phyloP scores from a whole-genome alignment of 2,797 vertebrate genomes.

The Pseudochromis fuscus region DNA sequence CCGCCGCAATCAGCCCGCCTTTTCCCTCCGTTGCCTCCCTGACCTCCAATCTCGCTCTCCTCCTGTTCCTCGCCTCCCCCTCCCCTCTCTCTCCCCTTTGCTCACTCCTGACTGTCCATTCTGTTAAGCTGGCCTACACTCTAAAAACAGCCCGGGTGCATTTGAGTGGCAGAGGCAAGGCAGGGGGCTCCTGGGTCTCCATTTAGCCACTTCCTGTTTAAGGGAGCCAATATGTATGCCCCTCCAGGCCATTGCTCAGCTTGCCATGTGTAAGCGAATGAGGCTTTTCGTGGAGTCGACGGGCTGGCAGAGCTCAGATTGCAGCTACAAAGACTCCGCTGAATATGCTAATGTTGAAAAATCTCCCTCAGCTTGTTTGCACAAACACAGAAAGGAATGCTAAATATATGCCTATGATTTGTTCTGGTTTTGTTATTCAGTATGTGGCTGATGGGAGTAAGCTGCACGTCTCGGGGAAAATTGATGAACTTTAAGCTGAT shows the following conservation, averaged over 20 bases:
- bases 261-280: slow-evolving; percentile 64
- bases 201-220: slow-evolving; percentile 79
- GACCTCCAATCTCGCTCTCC: slow-evolving; percentile 66
- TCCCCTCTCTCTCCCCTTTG: slow-evolving; percentile 40
- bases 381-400: slow-evolving; percentile 66
- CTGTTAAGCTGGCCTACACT: slow-evolving; percentile 51
- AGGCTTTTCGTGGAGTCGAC: slow-evolving; percentile 49
- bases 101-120: slow-evolving; percentile 66
- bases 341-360: slow-evolving; percentile 64
- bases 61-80: slow-evolving; percentile 21
- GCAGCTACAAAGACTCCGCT: slow-evolving; percentile 60
- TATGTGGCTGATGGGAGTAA: slow-evolving; percentile 47
- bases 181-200: slow-evolving; percentile 60
- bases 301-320: slow-evolving; percentile 59
- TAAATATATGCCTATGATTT: slow-evolving; percentile 68
- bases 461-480: slow-evolving; percentile 43
- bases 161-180: slow-evolving; percentile 75
- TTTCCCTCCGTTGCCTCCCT: slow-evolving; percentile 66
- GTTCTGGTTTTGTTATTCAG: slow-evolving; percentile 67
- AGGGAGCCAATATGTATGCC: slow-evolving; percentile 69
- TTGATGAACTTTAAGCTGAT: slow-evolving; percentile 40
- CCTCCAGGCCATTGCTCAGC: slow-evolving; percentile 68
- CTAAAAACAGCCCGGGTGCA: slow-evolving; percentile 67
- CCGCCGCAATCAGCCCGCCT: slow-evolving; percentile 52
- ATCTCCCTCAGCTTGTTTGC: slow-evolving; percentile 63